phyloP scores from a whole-genome alignment of 2,797 vertebrate genomes.

The Periparus ater region DNA sequence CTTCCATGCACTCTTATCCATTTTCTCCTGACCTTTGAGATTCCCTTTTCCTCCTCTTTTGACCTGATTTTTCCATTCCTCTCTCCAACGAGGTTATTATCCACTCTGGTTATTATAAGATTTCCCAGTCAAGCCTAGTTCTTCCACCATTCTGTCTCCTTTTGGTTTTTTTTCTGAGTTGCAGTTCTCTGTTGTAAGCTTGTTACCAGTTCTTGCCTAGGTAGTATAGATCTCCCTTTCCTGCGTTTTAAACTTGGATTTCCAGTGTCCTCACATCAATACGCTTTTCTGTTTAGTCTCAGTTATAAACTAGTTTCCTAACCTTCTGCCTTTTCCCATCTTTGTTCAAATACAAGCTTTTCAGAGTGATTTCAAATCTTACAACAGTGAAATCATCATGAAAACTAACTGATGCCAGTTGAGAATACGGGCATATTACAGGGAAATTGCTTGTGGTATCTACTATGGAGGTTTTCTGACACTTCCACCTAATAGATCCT shows the following conservation, averaged over 20 bases:
- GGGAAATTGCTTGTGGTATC: not conserved
- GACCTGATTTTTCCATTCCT: not conserved
- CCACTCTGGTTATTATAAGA: not conserved
- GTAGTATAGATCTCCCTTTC: not conserved
- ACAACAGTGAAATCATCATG: not conserved
- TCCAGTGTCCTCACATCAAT: not conserved
- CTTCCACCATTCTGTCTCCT: not conserved
- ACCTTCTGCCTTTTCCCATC: not conserved
- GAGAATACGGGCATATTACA: not conserved
- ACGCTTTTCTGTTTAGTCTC: not conserved
- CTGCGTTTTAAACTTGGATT: not conserved
- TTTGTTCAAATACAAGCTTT: not conserved
- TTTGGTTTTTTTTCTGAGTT: not conserved
- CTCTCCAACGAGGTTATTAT: not conserved
- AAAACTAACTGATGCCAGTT: not conserved
- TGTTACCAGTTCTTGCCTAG: not conserved
- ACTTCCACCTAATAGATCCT: not conserved
- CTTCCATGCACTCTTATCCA: not conserved
- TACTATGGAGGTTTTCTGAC: not conserved
- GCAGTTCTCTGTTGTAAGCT: not conserved
- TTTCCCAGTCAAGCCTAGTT: not conserved
- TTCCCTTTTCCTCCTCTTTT: not conserved
- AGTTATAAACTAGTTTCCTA: not conserved
- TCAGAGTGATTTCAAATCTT: not conserved
- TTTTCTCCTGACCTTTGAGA: not conserved